Conservation (phyloP, 1,140 invertebrate genomes). For the Drosophila ananassae region DNA sequence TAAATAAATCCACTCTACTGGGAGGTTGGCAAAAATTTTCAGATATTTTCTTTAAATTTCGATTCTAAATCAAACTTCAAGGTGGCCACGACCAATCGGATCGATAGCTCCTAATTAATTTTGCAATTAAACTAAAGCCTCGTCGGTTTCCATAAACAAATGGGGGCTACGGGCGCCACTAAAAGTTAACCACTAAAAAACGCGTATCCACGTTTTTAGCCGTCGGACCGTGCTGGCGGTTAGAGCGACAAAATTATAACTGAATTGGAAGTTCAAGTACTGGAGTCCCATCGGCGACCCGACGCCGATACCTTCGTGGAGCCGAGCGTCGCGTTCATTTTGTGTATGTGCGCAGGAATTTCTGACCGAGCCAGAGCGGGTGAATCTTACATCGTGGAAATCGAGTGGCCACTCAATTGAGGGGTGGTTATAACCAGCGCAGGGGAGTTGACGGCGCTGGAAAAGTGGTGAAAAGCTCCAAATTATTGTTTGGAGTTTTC, state of each 20-base stretch:
- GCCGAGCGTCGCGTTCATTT: conserved; percentile 61
- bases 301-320: conserved; percentile 21
- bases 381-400: conserved; percentile 46
- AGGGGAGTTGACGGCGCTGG: conserved; percentile 41
- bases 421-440: conserved; percentile 19
- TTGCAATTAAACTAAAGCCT: conserved; percentile 27
- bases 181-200: conserved; percentile 10
- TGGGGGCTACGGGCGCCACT: conserved; percentile 21
- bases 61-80: conserved; percentile 7
- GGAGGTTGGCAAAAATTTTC: neutral
- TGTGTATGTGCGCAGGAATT: conserved; percentile 70
- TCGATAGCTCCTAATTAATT: conserved; percentile 40
- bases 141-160: conserved; percentile 47
- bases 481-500: neutral
- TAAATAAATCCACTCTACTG: conserved; percentile 23
- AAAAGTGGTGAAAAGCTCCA: conserved; percentile 45
- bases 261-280: conserved; percentile 82
- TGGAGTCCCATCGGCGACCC: conserved; percentile 72
- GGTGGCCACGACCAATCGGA: conserved; percentile 21
- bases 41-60: neutral
- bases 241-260: conserved; percentile 79
- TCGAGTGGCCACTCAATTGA: conserved; percentile 30
- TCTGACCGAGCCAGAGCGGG: conserved; percentile 24
- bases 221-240: conserved; percentile 68
- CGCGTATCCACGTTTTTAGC: conserved; percentile 45